Percentiles rank a stretch among this genome's conserved stretches.
These are phyloP conservation scores for Narcine bancroftii DNA, from an alignment of 2,113 vertebrate species.

Conservation along the genomic window DNA sequence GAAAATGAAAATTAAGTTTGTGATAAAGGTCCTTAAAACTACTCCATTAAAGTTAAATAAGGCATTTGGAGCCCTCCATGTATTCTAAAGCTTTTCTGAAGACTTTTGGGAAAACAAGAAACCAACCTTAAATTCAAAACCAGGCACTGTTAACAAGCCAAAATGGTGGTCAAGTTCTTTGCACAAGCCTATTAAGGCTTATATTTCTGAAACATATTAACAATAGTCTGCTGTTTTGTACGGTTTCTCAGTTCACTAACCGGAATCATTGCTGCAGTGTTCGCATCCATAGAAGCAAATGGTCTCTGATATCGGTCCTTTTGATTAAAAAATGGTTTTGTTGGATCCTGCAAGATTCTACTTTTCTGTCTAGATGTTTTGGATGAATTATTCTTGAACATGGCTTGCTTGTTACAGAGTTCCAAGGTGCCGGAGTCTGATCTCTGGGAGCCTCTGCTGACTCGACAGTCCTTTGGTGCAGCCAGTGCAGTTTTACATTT, in stretches of 20 bases:
- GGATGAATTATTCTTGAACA: neutral
- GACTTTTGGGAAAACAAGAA: neutral
- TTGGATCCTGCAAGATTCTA: conserved; percentile 1
- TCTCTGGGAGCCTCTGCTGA: neutral
- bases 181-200: conserved; percentile 40
- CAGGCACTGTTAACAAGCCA: neutral
- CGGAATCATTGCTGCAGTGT: conserved; percentile 35
- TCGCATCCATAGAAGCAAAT: neutral
- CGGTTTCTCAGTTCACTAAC: conserved; percentile 44
- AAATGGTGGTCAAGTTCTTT: neutral
- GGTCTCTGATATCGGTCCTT: neutral
- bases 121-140: neutral
- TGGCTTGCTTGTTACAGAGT: neutral
- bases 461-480: neutral
- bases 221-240: conserved; percentile 59
- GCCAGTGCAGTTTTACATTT: neutral
- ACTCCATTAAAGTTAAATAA: neutral
- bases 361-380: neutral
- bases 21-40: neutral
- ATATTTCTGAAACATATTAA: conserved; percentile 59
- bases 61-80: neutral
- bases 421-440: neutral
- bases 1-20: neutral
- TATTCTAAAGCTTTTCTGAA: neutral
- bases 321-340: neutral